Evolutionary conservation across 2,113 vertebrate species (phyloP).

Genomic region (Bos indicus): DNA sequence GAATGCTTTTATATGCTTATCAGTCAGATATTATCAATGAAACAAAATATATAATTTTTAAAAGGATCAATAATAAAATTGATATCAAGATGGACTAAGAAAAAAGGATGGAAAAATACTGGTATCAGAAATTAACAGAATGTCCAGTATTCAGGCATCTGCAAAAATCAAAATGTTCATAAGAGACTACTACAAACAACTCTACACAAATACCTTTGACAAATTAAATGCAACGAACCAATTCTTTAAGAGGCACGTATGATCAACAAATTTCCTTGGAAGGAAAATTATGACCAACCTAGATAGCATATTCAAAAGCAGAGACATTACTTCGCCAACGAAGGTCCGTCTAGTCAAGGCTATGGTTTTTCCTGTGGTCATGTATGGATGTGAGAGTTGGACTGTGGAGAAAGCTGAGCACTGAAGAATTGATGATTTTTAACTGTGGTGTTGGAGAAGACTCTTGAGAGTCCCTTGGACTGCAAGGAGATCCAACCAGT

Average conservation of each 20-base stretch:
- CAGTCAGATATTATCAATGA: not conserved
- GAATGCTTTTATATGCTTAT: not conserved
- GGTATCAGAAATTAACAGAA: not conserved
- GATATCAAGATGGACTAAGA: not conserved
- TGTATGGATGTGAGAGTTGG: no score
- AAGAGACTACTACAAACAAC: not conserved
- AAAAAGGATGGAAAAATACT: not conserved
- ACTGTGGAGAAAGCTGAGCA: no score
- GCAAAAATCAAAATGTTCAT: not conserved
- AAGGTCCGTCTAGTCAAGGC: no score
- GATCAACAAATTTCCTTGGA: not conserved
- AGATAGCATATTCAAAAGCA: no score
- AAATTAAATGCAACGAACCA: not conserved
- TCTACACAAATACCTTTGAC: not conserved
- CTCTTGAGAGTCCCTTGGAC: no score
- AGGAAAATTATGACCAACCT: no score
- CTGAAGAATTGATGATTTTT: no score
- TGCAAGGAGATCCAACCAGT: no score
- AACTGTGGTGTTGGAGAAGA: no score
- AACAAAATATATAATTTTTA: not conserved
- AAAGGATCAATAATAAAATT: not conserved
- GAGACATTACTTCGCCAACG: no score
- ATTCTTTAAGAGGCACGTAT: not conserved
- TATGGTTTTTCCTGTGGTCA: no score
- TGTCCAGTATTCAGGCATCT: not conserved